These are phyloP conservation scores for Vollenhovia emeryi DNA, from an alignment of 1,140 invertebrate genomes.

Conservation along the genomic window DNA sequence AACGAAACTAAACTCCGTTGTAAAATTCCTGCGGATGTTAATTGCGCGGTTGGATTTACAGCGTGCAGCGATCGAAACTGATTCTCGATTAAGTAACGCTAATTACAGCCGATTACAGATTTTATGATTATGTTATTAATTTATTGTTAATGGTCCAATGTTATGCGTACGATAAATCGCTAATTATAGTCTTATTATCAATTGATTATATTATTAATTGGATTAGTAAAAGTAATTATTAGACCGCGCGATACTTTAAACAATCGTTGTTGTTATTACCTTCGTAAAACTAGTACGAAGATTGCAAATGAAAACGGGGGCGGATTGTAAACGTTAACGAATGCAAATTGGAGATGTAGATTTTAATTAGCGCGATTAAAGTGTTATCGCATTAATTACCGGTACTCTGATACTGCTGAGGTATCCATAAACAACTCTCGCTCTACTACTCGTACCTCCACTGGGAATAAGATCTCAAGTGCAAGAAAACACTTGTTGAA, in stretches of 20 bases:
- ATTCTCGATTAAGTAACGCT: constrained; percentile 4
- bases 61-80: background rate
- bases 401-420: background rate
- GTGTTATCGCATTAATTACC: background rate
- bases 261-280: background rate
- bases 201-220: constrained; percentile 26
- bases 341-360: background rate
- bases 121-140: constrained; percentile 37
- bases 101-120: constrained; percentile 20
- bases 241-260: background rate
- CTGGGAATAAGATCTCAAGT: background rate
- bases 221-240: constrained; percentile 34
- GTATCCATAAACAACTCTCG: background rate
- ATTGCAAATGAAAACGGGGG: background rate
- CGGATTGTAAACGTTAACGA: background rate
- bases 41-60: background rate
- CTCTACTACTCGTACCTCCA: constrained; percentile 15
- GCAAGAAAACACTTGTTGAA: constrained; percentile 1
- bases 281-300: constrained; percentile 1
- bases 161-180: background rate
- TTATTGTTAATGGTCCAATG: constrained; percentile 17
- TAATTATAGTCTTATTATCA: constrained; percentile 10
- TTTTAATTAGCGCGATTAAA: background rate
- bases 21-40: background rate
- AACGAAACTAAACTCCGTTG: background rate